phyloP scores from a whole-genome alignment of 2,888 invertebrate genomes.

The Pyrrhia umbra region DNA sequence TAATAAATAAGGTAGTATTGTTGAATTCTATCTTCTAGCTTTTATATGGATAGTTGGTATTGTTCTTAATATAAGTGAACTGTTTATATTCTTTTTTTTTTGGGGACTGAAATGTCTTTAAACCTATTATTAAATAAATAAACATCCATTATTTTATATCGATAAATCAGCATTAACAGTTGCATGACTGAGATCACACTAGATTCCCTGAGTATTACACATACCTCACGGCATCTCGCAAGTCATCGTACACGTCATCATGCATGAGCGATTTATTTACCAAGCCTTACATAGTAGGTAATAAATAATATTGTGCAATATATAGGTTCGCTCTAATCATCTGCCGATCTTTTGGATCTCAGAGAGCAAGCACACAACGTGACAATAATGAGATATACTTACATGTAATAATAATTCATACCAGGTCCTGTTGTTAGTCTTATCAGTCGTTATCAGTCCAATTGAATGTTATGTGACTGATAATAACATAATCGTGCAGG shows the following conservation, averaged over 20 bases:
- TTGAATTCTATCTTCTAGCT: background rate
- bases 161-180: background rate
- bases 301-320: background rate
- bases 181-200: background rate
- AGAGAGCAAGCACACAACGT: background rate
- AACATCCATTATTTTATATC: background rate
- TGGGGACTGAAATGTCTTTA: too few species aligned
- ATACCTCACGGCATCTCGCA: too few species aligned
- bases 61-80: background rate
- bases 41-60: background rate
- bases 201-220: background rate
- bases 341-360: background rate
- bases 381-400: background rate
- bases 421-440: constrained; percentile 5
- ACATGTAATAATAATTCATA: background rate
- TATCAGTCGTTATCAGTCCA: constrained; percentile 26
- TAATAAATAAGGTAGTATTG: background rate
- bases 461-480: constrained; percentile 27
- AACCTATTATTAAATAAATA: too few species aligned
- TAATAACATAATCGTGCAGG: constrained; percentile 17
- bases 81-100: too few species aligned
- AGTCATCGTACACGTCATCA: background rate
- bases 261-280: background rate
- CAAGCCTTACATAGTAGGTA: background rate
- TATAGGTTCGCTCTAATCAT: background rate